Conservation (phyloP, 2,888 invertebrate species). For the Epinotia brunnichana region DNA sequence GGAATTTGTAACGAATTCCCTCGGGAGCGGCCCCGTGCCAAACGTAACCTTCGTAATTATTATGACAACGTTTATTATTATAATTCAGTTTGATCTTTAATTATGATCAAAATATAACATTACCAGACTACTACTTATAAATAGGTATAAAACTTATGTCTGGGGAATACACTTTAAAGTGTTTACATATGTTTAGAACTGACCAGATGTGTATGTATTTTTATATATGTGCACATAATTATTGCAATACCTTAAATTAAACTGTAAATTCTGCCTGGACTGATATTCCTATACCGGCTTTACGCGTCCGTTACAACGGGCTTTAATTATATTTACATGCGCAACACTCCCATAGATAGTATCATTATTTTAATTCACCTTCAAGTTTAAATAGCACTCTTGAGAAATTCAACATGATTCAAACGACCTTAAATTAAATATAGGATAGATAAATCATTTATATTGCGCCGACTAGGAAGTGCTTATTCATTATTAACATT, state of each 20-base stretch:
- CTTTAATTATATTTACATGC: not conserved
- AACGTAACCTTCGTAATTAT: constrained; percentile 50
- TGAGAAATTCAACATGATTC: constrained; percentile 12
- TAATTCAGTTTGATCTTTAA: constrained; percentile 20
- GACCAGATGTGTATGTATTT: too few species aligned
- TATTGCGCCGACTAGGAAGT: constrained; percentile 54
- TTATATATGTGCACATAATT: too few species aligned
- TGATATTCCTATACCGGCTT: too few species aligned
- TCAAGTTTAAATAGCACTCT: constrained; percentile 11
- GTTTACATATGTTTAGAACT: not conserved
- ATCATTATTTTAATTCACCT: constrained; percentile 3
- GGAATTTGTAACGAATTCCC: constrained; percentile 48
- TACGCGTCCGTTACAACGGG: too few species aligned
- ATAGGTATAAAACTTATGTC: not conserved
- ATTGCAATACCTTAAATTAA: too few species aligned
- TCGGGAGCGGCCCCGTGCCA: constrained; percentile 30
- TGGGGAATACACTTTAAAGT: not conserved
- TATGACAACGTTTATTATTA: constrained; percentile 44
- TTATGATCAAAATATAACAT: not conserved
- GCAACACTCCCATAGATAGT: not conserved
- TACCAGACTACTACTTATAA: not conserved
- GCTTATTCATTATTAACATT: constrained; percentile 66
- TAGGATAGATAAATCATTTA: constrained; percentile 43
- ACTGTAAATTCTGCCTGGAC: too few species aligned
- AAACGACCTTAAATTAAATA: constrained; percentile 22